phyloP scores from a whole-genome alignment of 2,888 invertebrate genomes.

The Phymatocera aterrima region DNA sequence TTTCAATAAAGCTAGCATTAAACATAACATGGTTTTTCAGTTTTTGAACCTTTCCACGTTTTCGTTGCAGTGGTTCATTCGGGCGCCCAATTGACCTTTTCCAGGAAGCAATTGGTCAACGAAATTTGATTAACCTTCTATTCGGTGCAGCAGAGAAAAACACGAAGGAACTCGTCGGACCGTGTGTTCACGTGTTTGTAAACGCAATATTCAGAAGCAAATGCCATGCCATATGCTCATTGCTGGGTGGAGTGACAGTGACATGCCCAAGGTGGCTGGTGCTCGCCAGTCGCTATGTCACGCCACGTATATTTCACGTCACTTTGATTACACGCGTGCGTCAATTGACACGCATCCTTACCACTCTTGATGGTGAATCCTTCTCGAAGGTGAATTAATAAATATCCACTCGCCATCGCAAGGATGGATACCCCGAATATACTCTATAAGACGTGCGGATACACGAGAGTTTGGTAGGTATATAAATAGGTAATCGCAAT shows the following conservation, averaged over 20 bases:
- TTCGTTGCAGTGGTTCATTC: too few species aligned
- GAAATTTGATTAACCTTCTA: background rate
- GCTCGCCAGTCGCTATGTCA: conserved; percentile 14
- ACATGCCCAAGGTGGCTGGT: conserved; percentile 29
- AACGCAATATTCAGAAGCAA: conserved; percentile 16
- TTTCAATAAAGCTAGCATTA: too few species aligned
- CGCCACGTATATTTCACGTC: conserved; percentile 6
- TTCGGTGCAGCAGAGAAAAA: background rate
- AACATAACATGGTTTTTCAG: too few species aligned
- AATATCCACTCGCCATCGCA: background rate
- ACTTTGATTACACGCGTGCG: conserved; percentile 6
- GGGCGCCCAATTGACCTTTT: too few species aligned
- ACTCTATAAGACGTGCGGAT: background rate
- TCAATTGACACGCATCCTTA: conserved; percentile 9
- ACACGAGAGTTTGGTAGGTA: too few species aligned
- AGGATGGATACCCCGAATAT: background rate
- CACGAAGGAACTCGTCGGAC: background rate
- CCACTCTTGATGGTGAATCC: background rate
- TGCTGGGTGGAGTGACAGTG: background rate
- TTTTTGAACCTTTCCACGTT: too few species aligned
- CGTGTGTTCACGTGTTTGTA: conserved; percentile 12
- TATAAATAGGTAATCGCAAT: too few species aligned
- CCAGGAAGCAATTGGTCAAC: background rate
- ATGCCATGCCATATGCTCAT: background rate
- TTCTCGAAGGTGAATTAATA: conserved; percentile 7